These are phyloP conservation scores for Trichacis sp. DNA, from an alignment of 2,888 invertebrate species.

Conservation along the genomic window DNA sequence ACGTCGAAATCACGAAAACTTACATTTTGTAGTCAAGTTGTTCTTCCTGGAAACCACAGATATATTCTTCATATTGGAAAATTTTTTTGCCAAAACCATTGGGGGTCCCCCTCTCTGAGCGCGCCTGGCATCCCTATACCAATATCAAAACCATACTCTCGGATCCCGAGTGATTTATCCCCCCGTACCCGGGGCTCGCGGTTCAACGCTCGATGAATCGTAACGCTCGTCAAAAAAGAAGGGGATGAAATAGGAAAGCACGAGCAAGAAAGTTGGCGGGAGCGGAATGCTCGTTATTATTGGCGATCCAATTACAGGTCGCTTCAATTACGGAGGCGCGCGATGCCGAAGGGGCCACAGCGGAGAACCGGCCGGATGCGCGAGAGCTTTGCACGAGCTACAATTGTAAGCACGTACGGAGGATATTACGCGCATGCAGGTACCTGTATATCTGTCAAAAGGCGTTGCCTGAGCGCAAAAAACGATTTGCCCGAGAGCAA, in stretches of 20 bases:
- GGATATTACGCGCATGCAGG: conserved; percentile 25
- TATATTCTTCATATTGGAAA: no score
- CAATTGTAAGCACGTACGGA: conserved; percentile 26
- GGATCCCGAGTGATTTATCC: no score
- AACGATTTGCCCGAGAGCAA: conserved; percentile 30
- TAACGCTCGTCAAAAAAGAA: neutral
- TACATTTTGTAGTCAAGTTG: no score
- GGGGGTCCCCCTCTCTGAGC: no score
- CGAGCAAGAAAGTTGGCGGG: conserved; percentile 12
- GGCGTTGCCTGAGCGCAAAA: conserved; percentile 17
- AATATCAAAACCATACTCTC: no score
- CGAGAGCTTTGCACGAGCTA: conserved; percentile 40
- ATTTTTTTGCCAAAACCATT: no score
- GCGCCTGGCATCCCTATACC: no score
- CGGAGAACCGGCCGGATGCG: conserved; percentile 22
- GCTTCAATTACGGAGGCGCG: conserved; percentile 45
- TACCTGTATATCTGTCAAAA: conserved; percentile 38
- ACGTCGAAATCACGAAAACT: no score
- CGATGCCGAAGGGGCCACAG: conserved; percentile 32
- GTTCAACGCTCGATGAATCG: neutral
- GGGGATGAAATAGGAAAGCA: conserved; percentile 8
- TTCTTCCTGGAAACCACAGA: no score
- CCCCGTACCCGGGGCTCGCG: no score
- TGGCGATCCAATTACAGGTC: conserved; percentile 44
- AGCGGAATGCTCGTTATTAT: conserved; percentile 33